Base-by-base conservation (phyloP, 1,140 invertebrate genomes). In the Idris sp. region DNA sequence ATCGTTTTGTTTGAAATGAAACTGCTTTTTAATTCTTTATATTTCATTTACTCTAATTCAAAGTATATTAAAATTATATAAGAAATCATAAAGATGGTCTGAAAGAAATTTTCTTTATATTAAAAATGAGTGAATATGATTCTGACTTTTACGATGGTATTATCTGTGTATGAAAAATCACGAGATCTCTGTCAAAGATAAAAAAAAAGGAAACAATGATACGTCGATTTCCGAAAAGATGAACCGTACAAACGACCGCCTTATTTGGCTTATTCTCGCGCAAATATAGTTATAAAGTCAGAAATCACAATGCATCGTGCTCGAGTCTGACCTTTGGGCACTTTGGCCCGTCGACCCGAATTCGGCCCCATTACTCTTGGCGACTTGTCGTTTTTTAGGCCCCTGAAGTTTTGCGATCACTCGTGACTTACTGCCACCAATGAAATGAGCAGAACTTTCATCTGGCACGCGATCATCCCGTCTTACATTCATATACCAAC, bases 391-490 rank as follows among this genome's bases (percentile, higher is more conserved):
- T 59, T 76, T 76, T 76, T 71, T 69, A 41, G 44, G 73, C 65
- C 59, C 59, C 65, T 64, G 56, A 64, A 58, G 68, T 73, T 73
- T 73, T 44, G 67, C 67, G 67, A 71, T 71, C 67, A 67, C 62
- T 74, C 72, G 65, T 71, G 65, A 76, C 54, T 74, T 67, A 59
- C 71, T 65, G 59, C 73, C 73, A 65, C 73, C 59, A 64, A 76
- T 68, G 59, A 71, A 71, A 69, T 53, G 54, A 71, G 71, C 41
- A 67, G 73, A 71, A 71, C 74, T 76, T 71, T 76, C 74, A 54
- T 71, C 48, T 61, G 67, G 74, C 74, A 76, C 74, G 74, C 74
- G 74, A 71, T 76, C 61, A 71, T 76, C 73, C n/a, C n/a, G n/a
- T n/a, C n/a, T n/a, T n/a, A n/a, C n/a, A n/a, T 75, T 64, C 64